Evolutionary conservation across 1,140 invertebrate genomes (phyloP).

Genomic region (Drosophila orosa): DNA sequence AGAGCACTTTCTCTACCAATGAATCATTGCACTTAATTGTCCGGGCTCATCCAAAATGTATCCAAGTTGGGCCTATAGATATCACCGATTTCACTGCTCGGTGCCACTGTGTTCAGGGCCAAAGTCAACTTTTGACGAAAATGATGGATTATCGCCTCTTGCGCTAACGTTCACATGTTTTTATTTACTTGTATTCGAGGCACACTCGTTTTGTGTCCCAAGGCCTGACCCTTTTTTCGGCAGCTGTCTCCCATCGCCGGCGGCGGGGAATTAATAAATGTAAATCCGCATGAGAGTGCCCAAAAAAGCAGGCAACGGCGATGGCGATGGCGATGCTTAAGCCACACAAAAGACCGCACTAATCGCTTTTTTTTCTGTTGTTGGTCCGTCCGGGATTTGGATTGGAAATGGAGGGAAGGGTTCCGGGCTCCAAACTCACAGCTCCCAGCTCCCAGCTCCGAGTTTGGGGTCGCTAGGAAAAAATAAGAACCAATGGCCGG

Average conservation of each 20-base stretch:
- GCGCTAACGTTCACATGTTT: conserved; percentile 48
- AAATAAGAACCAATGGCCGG: conserved; percentile 19
- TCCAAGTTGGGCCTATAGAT: background rate
- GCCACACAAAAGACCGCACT: conserved; percentile 66
- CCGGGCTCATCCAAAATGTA: background rate
- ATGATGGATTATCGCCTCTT: conserved; percentile 71
- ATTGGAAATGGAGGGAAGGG: conserved; percentile 30
- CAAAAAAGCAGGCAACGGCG: conserved; percentile 27
- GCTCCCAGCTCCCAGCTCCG: no score
- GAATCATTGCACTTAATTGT: conserved; percentile 18
- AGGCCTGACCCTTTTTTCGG: conserved; percentile 47
- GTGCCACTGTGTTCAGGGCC: conserved; percentile 15
- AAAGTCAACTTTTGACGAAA: conserved; percentile 47
- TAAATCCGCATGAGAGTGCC: conserved; percentile 64
- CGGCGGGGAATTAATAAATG: conserved; percentile 67
- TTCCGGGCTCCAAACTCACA: background rate
- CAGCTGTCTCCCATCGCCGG: conserved; percentile 23
- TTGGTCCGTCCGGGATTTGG: conserved; percentile 19
- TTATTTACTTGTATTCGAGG: conserved; percentile 40
- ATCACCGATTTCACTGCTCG: background rate
- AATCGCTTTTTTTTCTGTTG: conserved; percentile 62
- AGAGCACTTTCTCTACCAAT: background rate
- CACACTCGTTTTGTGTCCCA: conserved; percentile 8
- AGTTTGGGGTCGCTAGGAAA: conserved; percentile 1
- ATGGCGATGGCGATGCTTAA: conserved; percentile 47